These are phyloP conservation scores for Neuroterus valhalla DNA, from an alignment of 1,140 invertebrate genomes.

Conservation along the genomic window DNA sequence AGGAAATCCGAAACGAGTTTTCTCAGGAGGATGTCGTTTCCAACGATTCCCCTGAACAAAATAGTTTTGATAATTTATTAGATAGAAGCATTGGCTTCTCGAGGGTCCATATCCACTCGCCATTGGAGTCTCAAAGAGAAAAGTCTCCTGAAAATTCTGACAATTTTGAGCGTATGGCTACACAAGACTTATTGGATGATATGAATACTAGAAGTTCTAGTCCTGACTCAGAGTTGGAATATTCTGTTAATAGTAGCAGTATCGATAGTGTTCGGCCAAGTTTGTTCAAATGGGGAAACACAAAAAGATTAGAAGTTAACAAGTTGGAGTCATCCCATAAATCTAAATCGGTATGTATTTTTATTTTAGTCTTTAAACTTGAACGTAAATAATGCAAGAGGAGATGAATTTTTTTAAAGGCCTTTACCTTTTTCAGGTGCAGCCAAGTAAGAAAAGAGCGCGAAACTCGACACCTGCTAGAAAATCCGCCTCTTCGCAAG, in stretches of 20 bases:
- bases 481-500: slow-evolving; percentile 49
- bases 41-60: not conserved
- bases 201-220: not conserved
- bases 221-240: slow-evolving; percentile 18
- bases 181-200: slow-evolving; percentile 33
- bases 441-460: slow-evolving; percentile 39
- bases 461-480: slow-evolving; percentile 38
- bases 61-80: slow-evolving; percentile 29
- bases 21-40: slow-evolving; percentile 2
- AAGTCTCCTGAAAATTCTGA: slow-evolving; percentile 35
- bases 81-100: slow-evolving; percentile 19
- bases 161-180: slow-evolving; percentile 33
- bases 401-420: not conserved
- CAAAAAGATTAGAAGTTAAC: slow-evolving; percentile 33
- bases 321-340: not conserved
- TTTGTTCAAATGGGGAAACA: slow-evolving; percentile 51
- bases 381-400: too few species aligned
- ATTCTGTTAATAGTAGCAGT: slow-evolving; percentile 21
- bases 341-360: slow-evolving; percentile 30
- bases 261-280: slow-evolving; percentile 31
- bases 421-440: slow-evolving; percentile 36
- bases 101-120: slow-evolving; percentile 28
- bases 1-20: not conserved
- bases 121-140: slow-evolving; percentile 29
- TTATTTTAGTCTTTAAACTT: slow-evolving; percentile 19